phyloP scores from a whole-genome alignment of 2,113 vertebrate genomes.

The Taxidea taxus region DNA sequence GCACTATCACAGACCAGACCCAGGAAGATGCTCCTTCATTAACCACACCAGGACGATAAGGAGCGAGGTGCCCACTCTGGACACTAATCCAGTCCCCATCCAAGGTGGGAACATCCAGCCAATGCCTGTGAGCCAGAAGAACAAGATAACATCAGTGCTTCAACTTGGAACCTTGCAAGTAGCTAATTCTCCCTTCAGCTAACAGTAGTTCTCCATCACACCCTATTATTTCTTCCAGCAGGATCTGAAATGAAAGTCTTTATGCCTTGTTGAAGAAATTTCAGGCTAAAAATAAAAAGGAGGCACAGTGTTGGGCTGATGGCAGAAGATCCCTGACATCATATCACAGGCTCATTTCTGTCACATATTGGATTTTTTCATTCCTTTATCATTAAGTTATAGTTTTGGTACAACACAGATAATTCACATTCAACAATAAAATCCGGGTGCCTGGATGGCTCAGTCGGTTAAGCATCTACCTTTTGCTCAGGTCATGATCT shows the following conservation, averaged over 20 bases:
- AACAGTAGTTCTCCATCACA: background rate
- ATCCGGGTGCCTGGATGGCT: background rate
- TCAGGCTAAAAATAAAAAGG: slow-evolving; percentile 3
- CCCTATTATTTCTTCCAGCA: background rate
- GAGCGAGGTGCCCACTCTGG: background rate
- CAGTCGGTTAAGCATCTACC: background rate
- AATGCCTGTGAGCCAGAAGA: background rate
- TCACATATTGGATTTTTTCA: background rate
- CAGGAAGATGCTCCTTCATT: background rate
- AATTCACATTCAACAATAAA: slow-evolving; percentile 10
- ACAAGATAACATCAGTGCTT: background rate
- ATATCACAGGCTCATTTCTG: background rate
- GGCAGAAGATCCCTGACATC: background rate
- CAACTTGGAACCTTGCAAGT: background rate
- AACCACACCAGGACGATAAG: background rate
- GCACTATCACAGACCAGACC: background rate
- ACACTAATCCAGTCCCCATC: background rate
- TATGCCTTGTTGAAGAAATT: slow-evolving; percentile 32
- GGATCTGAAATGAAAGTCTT: slow-evolving; percentile 42
- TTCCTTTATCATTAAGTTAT: background rate
- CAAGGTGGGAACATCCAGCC: background rate
- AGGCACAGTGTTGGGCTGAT: background rate
- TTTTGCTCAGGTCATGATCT: background rate
- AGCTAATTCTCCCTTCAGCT: background rate
- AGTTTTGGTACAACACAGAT: background rate